Base-by-base conservation (phyloP, 2,888 invertebrate species). In the Pollenia angustigena region DNA sequence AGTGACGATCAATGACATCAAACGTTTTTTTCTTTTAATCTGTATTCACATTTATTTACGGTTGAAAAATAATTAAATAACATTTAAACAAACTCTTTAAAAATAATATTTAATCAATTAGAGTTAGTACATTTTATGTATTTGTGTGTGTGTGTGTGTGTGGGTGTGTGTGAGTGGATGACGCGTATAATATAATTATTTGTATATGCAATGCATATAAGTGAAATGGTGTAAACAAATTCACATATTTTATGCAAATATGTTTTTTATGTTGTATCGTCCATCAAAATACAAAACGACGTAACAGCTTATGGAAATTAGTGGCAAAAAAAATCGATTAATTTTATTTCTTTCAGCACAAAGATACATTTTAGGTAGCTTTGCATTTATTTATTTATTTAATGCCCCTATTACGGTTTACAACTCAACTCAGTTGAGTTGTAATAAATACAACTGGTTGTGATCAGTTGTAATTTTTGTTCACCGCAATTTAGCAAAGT, bases 31-130 rank as follows among this genome's bases (percentile, higher is more conserved):
- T 54, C 46, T 72, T 81, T 85, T 32, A 69, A 64, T 64, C 42
- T 78, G 50, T 82, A 81, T 83, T 81, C 80, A 84, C 80, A 87
- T 87, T 87, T 87, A 81, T 87, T 87, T 76, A 71, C 64, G 76
- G 16, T 86, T 72, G 48, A 68, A 48, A 46, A 32, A 50, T 66
- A 16, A 56, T 48, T 23, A 76, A 52, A 78, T 75, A 60, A 68
- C 71, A 76, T 68, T 58, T 52, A 85, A 68, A 75, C 68, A 85
- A 75, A 75, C 52, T 78, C 46, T 75, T 58, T 69, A 69, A 32
- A 64, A 74, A 46, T 81, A 66, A 68, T 79, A 69, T 79, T 68
- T 18, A 68, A 75, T 58, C 32, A 14, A 42, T 78, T 66, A 79
- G 18, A 50, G 46, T 72, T 74, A 64, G 54, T 81, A 48, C 40